phyloP scores from a whole-genome alignment of 2,888 invertebrate genomes.

The Erpobdella octoculata region DNA sequence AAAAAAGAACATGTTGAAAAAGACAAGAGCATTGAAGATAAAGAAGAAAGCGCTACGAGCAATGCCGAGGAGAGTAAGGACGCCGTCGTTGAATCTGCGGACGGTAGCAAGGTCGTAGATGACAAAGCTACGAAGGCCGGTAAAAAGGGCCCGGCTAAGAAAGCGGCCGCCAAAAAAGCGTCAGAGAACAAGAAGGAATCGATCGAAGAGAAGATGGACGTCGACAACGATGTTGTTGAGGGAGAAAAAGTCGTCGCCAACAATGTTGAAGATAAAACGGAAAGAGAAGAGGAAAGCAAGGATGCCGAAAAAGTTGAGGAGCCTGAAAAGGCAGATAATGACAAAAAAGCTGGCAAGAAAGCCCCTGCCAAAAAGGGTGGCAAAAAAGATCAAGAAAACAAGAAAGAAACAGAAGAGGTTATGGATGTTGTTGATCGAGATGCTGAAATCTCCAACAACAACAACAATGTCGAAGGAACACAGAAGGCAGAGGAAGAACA shows the following conservation, averaged over 20 bases:
- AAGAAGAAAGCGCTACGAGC: not conserved
- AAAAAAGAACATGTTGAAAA: not conserved
- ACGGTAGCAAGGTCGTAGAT: not conserved
- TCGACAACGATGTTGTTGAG: too few species aligned
- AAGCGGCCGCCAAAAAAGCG: not conserved
- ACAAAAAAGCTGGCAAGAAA: not conserved
- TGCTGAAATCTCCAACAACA: not conserved
- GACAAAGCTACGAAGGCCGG: not conserved
- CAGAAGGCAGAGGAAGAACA: not conserved
- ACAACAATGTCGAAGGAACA: not conserved
- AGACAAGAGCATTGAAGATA: not conserved
- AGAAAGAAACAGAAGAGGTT: not conserved
- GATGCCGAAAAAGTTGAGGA: not conserved
- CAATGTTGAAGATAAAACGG: not conserved
- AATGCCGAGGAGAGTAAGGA: slow-evolving; percentile 7
- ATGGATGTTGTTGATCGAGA: not conserved
- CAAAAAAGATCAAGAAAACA: not conserved
- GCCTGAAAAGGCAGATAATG: not conserved
- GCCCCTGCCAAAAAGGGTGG: not conserved
- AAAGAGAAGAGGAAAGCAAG: not conserved
- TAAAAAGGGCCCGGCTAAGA: not conserved
- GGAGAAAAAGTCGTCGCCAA: too few species aligned
- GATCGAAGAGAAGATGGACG: too few species aligned
- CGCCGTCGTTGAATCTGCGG: not conserved
- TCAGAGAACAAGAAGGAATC: too few species aligned